These are phyloP conservation scores for Phrynosoma blainvillii DNA, from an alignment of 2,113 vertebrate genomes.

Conservation along the genomic window DNA sequence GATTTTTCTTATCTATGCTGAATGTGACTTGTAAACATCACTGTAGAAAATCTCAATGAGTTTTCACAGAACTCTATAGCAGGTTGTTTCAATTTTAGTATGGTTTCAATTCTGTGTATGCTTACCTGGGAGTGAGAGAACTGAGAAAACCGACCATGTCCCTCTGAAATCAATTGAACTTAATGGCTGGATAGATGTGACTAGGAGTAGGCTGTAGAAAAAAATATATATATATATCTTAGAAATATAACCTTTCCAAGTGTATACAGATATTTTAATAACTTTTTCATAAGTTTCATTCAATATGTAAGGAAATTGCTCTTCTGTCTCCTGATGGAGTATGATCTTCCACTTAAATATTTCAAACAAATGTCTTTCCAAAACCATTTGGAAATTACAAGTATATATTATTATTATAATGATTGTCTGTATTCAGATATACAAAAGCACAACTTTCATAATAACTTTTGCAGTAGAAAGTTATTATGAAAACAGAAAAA, in stretches of 20 bases:
- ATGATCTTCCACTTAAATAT: background rate
- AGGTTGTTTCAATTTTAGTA: background rate
- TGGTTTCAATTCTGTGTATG: background rate
- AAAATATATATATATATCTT: background rate
- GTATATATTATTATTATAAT: background rate
- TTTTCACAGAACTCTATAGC: background rate
- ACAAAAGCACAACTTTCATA: background rate
- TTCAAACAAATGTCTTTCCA: background rate
- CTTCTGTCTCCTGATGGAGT: background rate
- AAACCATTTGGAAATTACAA: background rate
- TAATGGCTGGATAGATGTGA: background rate
- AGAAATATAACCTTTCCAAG: background rate
- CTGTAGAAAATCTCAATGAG: background rate
- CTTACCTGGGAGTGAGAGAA: background rate
- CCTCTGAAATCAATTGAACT: background rate
- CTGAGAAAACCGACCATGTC: background rate
- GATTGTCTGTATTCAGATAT: too few relatives aligned
- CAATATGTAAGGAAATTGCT: background rate
- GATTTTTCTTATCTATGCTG: too few relatives aligned
- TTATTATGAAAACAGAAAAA: slow-evolving; percentile 16
- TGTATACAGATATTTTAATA: background rate
- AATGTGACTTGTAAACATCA: too few relatives aligned
- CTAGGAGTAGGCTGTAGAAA: background rate
- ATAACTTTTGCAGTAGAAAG: background rate
- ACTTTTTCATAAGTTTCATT: background rate